phyloP scores from a whole-genome alignment of 2,888 invertebrate genomes.

The Phanerotoma sp. region DNA sequence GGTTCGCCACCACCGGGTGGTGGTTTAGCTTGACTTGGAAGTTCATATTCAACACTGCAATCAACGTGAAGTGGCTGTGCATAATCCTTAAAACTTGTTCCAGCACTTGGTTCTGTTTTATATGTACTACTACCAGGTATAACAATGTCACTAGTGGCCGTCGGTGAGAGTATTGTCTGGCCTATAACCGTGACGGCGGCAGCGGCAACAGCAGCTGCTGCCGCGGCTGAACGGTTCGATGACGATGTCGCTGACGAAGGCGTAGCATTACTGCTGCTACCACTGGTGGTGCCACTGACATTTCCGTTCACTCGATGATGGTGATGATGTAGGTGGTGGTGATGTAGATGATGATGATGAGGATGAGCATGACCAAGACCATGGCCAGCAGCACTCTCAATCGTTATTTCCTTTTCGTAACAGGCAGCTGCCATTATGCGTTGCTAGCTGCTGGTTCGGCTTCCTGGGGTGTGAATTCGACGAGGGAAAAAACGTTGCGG shows the following conservation, averaged over 20 bases:
- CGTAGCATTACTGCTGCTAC: conserved; percentile 50
- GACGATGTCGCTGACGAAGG: conserved; percentile 59
- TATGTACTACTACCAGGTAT: conserved; percentile 26
- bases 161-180: conserved; percentile 32
- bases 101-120: conserved; percentile 35
- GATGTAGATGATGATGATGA: conserved; percentile 51
- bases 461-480: conserved; percentile 5
- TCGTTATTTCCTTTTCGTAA: conserved; percentile 51
- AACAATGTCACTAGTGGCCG: conserved; percentile 21
- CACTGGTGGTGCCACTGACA: conserved; percentile 53
- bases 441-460: background rate
- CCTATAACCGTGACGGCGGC: conserved; percentile 33
- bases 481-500: background rate
- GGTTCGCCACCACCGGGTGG: conserved; percentile 79
- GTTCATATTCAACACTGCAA: conserved; percentile 89
- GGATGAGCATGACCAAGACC: conserved; percentile 51
- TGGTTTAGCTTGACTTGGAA: conserved; percentile 86
- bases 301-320: conserved; percentile 51
- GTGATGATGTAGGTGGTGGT: conserved; percentile 43
- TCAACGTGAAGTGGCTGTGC: conserved; percentile 85
- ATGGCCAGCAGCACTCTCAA: conserved; percentile 48
- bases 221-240: conserved; percentile 39
- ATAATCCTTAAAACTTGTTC: conserved; percentile 69
- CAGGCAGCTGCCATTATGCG: conserved; percentile 51
- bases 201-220: conserved; percentile 15